Evolutionary conservation across 2,888 invertebrate species (phyloP), one percentile per base, ranked within the genome.

Genomic region (Lasioglossum oenotherae): DNA sequence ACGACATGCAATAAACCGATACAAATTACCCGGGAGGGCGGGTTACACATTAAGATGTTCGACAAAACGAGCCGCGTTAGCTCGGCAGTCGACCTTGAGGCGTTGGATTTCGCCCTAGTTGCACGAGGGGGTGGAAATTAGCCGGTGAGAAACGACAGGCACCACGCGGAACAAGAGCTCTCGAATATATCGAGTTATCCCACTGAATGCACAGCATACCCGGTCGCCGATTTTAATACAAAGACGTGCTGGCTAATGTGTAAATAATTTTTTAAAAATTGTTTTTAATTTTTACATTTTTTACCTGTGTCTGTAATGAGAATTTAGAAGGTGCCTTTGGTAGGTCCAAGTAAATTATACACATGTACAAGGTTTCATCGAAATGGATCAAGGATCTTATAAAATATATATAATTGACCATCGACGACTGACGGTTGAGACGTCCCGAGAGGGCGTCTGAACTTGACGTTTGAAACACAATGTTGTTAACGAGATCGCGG

Each of bases 201-300:
- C 35, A 74, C 74, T 73, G 77, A 85, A 85, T 75, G 82, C 67
- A 38, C 81, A 49, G 35, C 49, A 71, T n/a, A 46, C 74, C 53
- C 14, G 72, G 76, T 69, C 67, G 31, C 12, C 57, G 79, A 74
- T 78, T 85, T 90, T 82, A 88, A 92, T 91, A 91, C 92, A n/a
- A 16, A n/a, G 23, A 53, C 2, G 3, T 1, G 53, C 0, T 10
- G 8, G 23, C 16, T 10, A n/a, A 10, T 3, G 10, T 53, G 4
- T 4, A 44, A 44, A 4, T 44, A 14, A 44, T 44, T 44, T 44
- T 44, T 44, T 44, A 0, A 0, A 0, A 44, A 41, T 12, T 41
- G 12, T 41, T 2, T 8, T 12, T 41, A 2, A 12, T 44, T 3
- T 44, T 44, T 14, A 12, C 4, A 44, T 44, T 0, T 44, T 44